A percentile compares a stretch with the other conserved stretches of the same genome.
phyloP scores from a whole-genome alignment of 37 sponge, comb jelly and placozoan species.

The Theonella swinhoei region DNA sequence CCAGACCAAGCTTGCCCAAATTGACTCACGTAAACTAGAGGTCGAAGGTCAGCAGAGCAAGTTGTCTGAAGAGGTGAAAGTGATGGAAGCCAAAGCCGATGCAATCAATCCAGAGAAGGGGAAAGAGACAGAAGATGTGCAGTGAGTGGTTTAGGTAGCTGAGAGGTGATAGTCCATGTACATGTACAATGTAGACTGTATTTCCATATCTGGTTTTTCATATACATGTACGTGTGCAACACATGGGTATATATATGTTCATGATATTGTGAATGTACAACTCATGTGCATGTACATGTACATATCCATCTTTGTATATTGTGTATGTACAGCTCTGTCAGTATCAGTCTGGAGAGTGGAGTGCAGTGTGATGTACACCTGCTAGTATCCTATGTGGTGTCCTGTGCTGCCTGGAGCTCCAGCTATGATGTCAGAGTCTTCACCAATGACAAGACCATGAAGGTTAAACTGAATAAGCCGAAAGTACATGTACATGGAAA shows the following conservation, averaged over 20 bases:
- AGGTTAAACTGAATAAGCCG: conserved; percentile 26
- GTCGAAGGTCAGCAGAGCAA: not conserved
- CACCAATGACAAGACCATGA: conserved; percentile 62
- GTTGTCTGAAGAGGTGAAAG: conserved; percentile 2
- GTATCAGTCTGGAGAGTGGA: conserved; percentile 58
- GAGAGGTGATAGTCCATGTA: not conserved
- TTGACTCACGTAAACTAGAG: conserved; percentile 16
- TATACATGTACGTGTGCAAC: not conserved
- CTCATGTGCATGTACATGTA: not conserved
- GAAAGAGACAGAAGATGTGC: conserved; percentile 14
- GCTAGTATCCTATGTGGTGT: conserved; percentile 75
- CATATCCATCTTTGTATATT: not conserved
- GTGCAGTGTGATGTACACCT: conserved; percentile 45
- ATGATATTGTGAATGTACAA: not conserved
- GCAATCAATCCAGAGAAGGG: conserved; percentile 36
- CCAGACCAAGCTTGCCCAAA: conserved; percentile 12
- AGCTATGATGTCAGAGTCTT: conserved; percentile 77
- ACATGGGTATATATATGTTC: not conserved
- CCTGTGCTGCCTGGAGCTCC: conserved; percentile 73
- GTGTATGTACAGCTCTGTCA: conserved; percentile 37
- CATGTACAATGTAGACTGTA: no score
- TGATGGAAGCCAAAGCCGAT: conserved; percentile 36
- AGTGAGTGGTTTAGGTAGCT: not conserved
- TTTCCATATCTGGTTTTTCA: no score
- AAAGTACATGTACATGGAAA: not conserved